phyloP scores from a whole-genome alignment of 2,888 invertebrate genomes.

The Carcina quercana region DNA sequence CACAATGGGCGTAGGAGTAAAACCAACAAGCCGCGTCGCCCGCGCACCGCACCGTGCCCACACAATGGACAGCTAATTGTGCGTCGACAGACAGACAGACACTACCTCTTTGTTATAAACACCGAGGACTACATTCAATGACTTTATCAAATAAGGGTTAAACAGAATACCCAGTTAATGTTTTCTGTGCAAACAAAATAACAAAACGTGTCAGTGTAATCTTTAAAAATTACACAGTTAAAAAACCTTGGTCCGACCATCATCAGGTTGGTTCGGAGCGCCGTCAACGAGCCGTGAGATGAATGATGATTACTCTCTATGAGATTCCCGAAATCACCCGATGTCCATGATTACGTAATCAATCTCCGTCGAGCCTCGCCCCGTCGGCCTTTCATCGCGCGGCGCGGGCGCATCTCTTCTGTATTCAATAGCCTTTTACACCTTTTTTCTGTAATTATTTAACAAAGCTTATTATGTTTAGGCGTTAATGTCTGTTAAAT shows the following conservation, averaged over 20 bases:
- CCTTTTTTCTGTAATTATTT: constrained; percentile 66
- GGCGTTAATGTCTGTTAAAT: constrained; percentile 63
- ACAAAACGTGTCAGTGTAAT: neutral
- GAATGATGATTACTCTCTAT: constrained; percentile 65
- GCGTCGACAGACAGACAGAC: constrained; percentile 62
- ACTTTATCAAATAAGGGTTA: constrained; percentile 23
- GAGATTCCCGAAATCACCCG: constrained; percentile 61
- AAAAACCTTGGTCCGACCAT: constrained; percentile 31
- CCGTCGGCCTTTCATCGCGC: constrained; percentile 63
- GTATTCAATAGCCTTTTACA: constrained; percentile 57
- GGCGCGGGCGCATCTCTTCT: constrained; percentile 52
- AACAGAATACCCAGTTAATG: no score
- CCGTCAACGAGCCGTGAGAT: constrained; percentile 63
- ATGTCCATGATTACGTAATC: constrained; percentile 69
- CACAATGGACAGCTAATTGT: constrained; percentile 68
- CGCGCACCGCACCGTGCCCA: constrained; percentile 41
- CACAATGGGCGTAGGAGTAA: constrained; percentile 68
- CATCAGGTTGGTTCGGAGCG: constrained; percentile 38
- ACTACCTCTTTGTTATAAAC: constrained; percentile 40
- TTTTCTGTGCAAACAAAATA: neutral
- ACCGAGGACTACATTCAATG: constrained; percentile 29
- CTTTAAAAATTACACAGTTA: constrained; percentile 21
- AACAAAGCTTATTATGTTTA: constrained; percentile 59
- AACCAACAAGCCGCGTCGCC: constrained; percentile 46
- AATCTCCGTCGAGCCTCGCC: constrained; percentile 58